Evolutionary conservation across 92 coral and sea anemone genomes (phyloP).

Genomic region (Phenganax subtilis): DNA sequence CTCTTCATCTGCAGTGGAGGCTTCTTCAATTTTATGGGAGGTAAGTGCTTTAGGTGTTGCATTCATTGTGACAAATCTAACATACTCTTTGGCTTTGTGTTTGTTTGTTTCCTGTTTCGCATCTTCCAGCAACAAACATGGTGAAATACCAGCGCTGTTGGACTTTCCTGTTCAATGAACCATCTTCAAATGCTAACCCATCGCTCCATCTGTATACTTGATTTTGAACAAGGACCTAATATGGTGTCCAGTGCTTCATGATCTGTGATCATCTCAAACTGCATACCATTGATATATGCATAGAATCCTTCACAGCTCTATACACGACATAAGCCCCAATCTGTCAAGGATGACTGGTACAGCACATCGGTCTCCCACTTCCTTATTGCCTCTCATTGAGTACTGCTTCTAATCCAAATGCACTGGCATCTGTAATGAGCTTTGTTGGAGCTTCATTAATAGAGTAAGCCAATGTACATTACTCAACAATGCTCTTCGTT

Average conservation of each 20-base stretch:
- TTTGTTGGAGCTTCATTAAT: slow-evolving; percentile 12
- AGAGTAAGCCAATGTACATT: slow-evolving; percentile 12
- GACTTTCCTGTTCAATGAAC: slow-evolving; percentile 17
- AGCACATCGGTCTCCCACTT: slow-evolving; percentile 6
- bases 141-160: slow-evolving; percentile 34
- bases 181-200: slow-evolving; percentile 38
- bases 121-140: slow-evolving; percentile 6
- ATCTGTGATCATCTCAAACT: slow-evolving; percentile 17
- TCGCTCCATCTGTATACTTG: background rate
- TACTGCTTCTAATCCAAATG: slow-evolving; percentile 31
- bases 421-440: slow-evolving; percentile 24
- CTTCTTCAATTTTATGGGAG: slow-evolving; percentile 42
- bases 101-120: background rate
- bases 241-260: slow-evolving; percentile 24
- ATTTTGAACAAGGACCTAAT: slow-evolving; percentile 16
- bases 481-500: background rate
- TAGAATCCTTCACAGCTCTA: slow-evolving; percentile 29
- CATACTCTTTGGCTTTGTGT: slow-evolving; percentile 34
- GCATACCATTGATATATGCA: slow-evolving; percentile 14
- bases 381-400: slow-evolving; percentile 24
- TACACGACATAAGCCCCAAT: slow-evolving; percentile 29
- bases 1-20: slow-evolving; percentile 32
- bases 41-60: slow-evolving; percentile 43
- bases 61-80: slow-evolving; percentile 43
- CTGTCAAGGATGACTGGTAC: slow-evolving; percentile 30